These are phyloP conservation scores for Anseranas semipalmata DNA, from an alignment of 2,113 vertebrate genomes.

Conservation along the genomic window DNA sequence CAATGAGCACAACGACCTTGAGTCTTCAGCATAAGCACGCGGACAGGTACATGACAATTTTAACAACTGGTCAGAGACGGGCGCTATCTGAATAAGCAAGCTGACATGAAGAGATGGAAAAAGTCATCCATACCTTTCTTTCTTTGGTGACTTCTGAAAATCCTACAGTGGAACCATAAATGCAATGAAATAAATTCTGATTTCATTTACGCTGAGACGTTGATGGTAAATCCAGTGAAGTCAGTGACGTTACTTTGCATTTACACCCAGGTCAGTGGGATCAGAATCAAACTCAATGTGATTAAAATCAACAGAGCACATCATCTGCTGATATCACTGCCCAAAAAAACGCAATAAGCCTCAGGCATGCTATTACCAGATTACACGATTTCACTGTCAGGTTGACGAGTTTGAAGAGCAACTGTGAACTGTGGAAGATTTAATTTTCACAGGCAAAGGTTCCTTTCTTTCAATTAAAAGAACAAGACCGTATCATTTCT, in stretches of 20 bases:
- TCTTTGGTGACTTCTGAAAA: conserved; percentile 39
- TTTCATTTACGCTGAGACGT: background rate
- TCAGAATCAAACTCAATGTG: conserved; percentile 33
- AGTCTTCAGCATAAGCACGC: background rate
- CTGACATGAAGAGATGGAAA: background rate
- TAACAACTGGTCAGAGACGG: background rate
- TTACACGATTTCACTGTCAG: conserved; percentile 66
- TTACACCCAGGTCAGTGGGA: background rate
- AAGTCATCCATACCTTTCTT: conserved; percentile 16
- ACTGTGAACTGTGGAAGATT: conserved; percentile 57
- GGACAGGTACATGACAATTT: background rate
- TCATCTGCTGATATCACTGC: conserved; percentile 59
- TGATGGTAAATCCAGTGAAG: background rate
- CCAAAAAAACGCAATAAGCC: conserved; percentile 65
- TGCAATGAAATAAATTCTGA: background rate
- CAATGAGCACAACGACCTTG: background rate
- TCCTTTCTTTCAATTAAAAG: conserved; percentile 69
- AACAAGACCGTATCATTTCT: conserved; percentile 21
- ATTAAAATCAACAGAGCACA: conserved; percentile 74
- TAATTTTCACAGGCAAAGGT: conserved; percentile 56
- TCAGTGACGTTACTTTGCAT: background rate
- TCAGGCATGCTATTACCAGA: conserved; percentile 68
- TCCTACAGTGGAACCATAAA: background rate
- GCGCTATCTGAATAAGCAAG: conserved; percentile 21
- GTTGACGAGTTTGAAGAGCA: conserved; percentile 61